Base-by-base conservation (phyloP, 2,113 vertebrate genomes). In the Mirza zaza region DNA sequence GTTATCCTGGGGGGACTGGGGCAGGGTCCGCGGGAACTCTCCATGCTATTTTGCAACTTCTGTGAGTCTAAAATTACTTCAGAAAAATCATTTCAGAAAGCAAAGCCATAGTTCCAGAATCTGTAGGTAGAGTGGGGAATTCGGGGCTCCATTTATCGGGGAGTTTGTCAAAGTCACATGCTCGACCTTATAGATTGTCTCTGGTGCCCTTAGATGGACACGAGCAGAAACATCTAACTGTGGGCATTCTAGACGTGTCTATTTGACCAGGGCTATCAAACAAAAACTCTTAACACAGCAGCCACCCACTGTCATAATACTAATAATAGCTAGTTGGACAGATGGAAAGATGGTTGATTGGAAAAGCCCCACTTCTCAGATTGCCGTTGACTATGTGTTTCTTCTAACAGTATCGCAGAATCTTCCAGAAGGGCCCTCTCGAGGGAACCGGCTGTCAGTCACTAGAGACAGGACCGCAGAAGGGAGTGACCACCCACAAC, bases 81-180 rank as follows among this genome's bases (percentile, higher is more conserved):
- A n/a, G n/a, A n/a, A 90, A 77, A 82, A 81, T 34, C 34, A 59
- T 6, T 29, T 68, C 59, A 20, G 34, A 75, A 55, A 90, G 15
- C 34, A 48, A 34, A 93, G 59, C 59, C 50, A 13, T 27, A 9
- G 27, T 70, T 55, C 36, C n/a, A 42, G 59, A 70, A 45, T 52
- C 20, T 4, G 6, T 9, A 10, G 11, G 8, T 1, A 67, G 50
- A 67, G 1, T n/a, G 3, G 12, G 42, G 27, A 17, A 23, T 18
- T 18, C 57, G 15, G 39, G 36, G 36, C 17, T 73, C 39, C 27
- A 6, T 17, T 32, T 5, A 27, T 29, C 55, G 25, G 6, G 57
- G 27, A 70, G 61, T 50, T 5, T 15, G 59, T 17, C 36, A 57
- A 45, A 77, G 21, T 23, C 36, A 42, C 0, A 23, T 5, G 4